These are phyloP conservation scores for Ptychadena robeensis DNA, from an alignment of 2,797 vertebrate genomes.

Conservation along the genomic window DNA sequence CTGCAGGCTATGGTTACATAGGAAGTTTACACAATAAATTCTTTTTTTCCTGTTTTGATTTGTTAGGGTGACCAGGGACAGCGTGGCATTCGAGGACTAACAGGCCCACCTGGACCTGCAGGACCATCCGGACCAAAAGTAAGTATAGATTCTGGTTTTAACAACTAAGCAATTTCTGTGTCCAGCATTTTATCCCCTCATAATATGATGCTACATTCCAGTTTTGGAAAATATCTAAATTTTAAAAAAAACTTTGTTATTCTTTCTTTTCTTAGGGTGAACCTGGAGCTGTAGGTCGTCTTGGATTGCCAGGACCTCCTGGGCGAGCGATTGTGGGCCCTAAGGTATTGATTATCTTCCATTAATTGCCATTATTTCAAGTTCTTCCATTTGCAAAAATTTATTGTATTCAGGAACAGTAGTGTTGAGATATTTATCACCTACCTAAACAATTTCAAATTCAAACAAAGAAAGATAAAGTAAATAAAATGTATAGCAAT, in stretches of 20 bases:
- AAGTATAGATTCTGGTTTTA: conserved; percentile 19
- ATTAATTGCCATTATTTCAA: neutral
- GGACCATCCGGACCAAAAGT: conserved; percentile 89
- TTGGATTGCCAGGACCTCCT: conserved; percentile 83
- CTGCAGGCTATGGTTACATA: too few relatives aligned
- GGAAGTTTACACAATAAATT: too few relatives aligned
- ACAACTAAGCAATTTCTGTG: neutral
- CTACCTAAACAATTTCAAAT: too few relatives aligned
- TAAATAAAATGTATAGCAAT: too few relatives aligned
- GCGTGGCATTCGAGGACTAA: conserved; percentile 86
- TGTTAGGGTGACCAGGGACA: conserved; percentile 87
- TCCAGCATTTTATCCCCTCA: too few relatives aligned
- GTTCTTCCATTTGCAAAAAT: neutral
- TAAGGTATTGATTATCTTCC: conserved; percentile 76
- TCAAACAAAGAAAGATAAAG: too few relatives aligned
- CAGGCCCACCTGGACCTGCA: conserved; percentile 81
- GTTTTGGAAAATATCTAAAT: too few relatives aligned
- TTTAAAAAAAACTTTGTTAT: neutral
- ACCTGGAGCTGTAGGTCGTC: conserved; percentile 81
- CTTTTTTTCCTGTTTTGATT: too few relatives aligned
- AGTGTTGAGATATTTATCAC: too few relatives aligned
- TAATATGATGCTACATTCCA: too few relatives aligned
- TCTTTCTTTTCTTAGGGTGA: conserved; percentile 78
- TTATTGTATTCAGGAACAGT: too few relatives aligned
- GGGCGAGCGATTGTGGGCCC: conserved; percentile 85